phyloP scores from a whole-genome alignment of 2,888 invertebrate species.

The Trilocha varians region DNA sequence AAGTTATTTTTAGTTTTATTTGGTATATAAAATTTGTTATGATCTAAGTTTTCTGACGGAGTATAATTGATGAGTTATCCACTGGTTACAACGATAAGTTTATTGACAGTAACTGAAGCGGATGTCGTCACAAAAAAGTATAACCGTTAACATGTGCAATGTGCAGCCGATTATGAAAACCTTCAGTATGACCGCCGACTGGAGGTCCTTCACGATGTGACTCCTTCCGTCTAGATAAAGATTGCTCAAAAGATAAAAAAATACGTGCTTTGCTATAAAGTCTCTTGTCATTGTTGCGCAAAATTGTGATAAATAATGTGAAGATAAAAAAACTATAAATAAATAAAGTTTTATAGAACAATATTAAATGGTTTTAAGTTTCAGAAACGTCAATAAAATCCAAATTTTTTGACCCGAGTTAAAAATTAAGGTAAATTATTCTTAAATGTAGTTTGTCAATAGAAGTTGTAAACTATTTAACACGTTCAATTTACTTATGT shows the following conservation, averaged over 20 bases:
- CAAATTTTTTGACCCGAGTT: no score
- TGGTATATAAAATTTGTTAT: no score
- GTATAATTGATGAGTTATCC: neutral
- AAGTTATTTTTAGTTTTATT: no score
- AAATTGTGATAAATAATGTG: slow-evolving; percentile 14
- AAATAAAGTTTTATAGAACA: no score
- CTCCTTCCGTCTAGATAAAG: neutral
- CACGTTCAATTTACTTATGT: no score
- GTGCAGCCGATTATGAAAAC: slow-evolving; percentile 24
- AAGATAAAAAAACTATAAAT: no score
- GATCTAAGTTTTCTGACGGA: neutral
- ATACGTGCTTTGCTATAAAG: neutral
- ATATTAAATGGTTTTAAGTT: no score
- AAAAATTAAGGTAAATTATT: no score
- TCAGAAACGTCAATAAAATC: no score
- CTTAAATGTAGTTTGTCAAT: no score
- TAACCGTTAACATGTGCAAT: slow-evolving; percentile 26
- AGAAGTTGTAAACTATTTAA: no score
- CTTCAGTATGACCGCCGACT: neutral
- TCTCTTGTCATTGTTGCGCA: slow-evolving; percentile 5
- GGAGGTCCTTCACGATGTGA: neutral
- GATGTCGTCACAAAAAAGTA: slow-evolving; percentile 15
- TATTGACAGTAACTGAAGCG: slow-evolving; percentile 2
- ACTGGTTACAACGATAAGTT: neutral
- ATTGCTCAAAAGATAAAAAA: neutral